These are phyloP conservation scores for Siniperca scherzeri DNA, from an alignment of 2,797 vertebrate species.

Conservation along the genomic window DNA sequence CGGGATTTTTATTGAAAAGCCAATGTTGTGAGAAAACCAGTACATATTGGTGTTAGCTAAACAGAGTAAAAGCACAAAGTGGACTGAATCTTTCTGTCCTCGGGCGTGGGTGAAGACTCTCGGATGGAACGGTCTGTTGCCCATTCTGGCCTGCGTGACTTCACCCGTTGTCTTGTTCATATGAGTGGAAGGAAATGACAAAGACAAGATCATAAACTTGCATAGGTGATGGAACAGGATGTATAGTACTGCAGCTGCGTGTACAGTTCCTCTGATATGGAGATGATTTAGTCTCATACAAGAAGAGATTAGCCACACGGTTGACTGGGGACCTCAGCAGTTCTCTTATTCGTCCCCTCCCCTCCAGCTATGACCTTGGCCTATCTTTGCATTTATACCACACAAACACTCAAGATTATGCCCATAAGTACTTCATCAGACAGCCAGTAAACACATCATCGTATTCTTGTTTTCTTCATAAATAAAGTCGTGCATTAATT, in stretches of 20 bases:
- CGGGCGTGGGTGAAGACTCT: not conserved
- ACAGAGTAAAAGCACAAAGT: not conserved
- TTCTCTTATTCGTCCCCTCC: constrained; percentile 6
- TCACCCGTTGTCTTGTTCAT: not conserved
- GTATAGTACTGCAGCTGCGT: not conserved
- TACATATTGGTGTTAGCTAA: not conserved
- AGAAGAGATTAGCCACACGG: not conserved
- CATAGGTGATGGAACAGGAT: not conserved
- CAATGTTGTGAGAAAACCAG: constrained; percentile 12
- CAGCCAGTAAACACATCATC: not conserved
- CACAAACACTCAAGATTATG: not conserved
- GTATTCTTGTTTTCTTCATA: constrained; percentile 5
- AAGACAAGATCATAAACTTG: not conserved
- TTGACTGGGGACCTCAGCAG: constrained; percentile 24
- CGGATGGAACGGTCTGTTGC: not conserved
- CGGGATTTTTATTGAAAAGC: constrained; percentile 9
- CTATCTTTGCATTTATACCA: constrained; percentile 26
- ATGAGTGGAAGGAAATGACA: not conserved
- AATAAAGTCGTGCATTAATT: not conserved
- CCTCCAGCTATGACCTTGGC: constrained; percentile 34
- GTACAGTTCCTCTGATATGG: not conserved
- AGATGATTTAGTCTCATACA: constrained; percentile 13
- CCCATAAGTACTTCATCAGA: not conserved
- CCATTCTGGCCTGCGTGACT: not conserved
- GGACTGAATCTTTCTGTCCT: not conserved